phyloP scores from a whole-genome alignment of 2,113 vertebrate genomes.

The Scortum barcoo region DNA sequence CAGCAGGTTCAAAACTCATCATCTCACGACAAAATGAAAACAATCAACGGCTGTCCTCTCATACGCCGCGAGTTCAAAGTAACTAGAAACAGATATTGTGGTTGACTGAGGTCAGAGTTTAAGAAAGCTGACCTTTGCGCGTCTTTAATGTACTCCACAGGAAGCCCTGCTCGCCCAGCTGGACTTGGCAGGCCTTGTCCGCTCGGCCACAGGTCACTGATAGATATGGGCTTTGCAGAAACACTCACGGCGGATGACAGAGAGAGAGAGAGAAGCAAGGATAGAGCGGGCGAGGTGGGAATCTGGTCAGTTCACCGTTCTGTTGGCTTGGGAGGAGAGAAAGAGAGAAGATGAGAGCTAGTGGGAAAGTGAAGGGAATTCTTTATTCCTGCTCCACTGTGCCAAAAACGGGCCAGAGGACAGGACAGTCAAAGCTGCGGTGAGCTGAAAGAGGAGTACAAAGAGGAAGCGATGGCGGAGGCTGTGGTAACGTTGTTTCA shows the following conservation, averaged over 20 bases:
- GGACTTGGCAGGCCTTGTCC: constrained; percentile 35
- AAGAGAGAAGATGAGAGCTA: constrained; percentile 4
- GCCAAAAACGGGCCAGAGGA: constrained; percentile 19
- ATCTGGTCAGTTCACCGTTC: not conserved
- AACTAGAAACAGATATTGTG: constrained; percentile 62
- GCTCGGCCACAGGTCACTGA: constrained; percentile 29
- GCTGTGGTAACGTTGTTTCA: constrained; percentile 54
- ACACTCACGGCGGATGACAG: not conserved
- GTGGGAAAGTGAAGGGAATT: not conserved
- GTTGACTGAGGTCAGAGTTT: constrained; percentile 56
- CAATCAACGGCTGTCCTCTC: constrained; percentile 1
- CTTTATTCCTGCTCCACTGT: constrained; percentile 17
- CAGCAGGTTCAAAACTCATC: constrained; percentile 31
- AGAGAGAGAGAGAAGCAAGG: not conserved
- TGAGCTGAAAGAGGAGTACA: constrained; percentile 41
- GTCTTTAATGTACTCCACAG: constrained; percentile 69
- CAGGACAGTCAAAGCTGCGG: constrained; percentile 18
- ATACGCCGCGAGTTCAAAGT: constrained; percentile 43
- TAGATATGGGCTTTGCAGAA: constrained; percentile 36
- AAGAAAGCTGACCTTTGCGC: constrained; percentile 48
- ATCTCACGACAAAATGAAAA: constrained; percentile 1
- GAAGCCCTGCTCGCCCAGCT: constrained; percentile 55
- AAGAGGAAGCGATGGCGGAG: constrained; percentile 46
- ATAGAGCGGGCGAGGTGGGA: constrained; percentile 7
- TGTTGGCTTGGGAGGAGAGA: constrained; percentile 29